Evolutionary conservation across 2,888 invertebrate species (phyloP).

Genomic region (Tanypteryx hageni): DNA sequence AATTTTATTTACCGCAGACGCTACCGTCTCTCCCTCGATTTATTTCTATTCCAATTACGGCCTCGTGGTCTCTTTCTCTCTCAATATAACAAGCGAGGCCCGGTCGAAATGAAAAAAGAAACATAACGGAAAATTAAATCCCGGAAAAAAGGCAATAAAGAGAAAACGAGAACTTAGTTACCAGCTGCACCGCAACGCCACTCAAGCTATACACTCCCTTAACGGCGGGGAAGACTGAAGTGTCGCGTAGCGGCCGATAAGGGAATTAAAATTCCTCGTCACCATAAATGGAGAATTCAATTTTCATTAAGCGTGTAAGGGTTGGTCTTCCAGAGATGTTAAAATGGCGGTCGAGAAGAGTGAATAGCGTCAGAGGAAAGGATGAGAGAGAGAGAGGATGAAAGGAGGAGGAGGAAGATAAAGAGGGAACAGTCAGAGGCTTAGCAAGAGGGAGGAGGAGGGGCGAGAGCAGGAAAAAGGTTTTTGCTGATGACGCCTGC

Average conservation of each 20-base stretch:
- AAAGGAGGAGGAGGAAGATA: background rate
- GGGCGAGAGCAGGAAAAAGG: background rate
- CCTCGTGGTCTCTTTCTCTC: background rate
- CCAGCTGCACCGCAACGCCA: background rate
- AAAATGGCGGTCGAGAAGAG: conserved; percentile 27
- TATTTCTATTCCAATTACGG: background rate
- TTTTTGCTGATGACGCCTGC: conserved; percentile 31
- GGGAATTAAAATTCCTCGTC: conserved; percentile 64
- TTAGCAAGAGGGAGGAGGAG: background rate
- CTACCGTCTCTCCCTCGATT: background rate
- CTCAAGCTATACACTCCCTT: conserved; percentile 9
- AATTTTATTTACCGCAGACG: background rate
- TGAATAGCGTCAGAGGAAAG: too few relatives aligned
- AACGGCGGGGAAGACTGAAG: conserved; percentile 32
- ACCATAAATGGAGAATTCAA: conserved; percentile 63
- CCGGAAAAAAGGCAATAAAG: conserved; percentile 20
- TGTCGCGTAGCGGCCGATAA: conserved; percentile 58
- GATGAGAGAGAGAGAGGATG: background rate
- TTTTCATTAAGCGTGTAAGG: conserved; percentile 56
- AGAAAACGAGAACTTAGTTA: conserved; percentile 22
- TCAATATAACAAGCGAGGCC: background rate
- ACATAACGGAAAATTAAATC: background rate
- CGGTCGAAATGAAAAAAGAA: background rate
- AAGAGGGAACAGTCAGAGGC: background rate
- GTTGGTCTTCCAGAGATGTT: conserved; percentile 32